Percentiles rank a stretch among this genome's conserved stretches.
Conservation (phyloP, 2,888 invertebrate genomes). For the Napeogenes sylphis region DNA sequence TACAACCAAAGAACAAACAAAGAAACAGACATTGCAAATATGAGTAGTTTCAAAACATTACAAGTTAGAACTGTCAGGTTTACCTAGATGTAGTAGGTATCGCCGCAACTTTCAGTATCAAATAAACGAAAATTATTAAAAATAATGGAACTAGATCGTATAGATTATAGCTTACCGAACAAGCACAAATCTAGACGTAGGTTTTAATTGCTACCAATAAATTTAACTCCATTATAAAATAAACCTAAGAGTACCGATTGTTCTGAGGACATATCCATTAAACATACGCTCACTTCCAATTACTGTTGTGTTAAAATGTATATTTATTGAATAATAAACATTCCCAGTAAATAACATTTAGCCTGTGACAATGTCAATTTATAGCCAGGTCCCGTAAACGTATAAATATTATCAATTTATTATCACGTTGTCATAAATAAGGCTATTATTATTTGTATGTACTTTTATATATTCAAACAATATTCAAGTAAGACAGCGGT, state of each 20-base stretch:
- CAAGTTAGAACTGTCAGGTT: too few species aligned
- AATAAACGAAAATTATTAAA: too few species aligned
- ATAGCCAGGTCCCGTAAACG: neutral
- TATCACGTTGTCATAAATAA: too few species aligned
- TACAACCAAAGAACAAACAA: too few species aligned
- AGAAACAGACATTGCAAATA: too few species aligned
- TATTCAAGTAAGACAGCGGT: too few species aligned
- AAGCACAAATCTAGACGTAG: neutral
- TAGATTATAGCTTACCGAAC: too few species aligned
- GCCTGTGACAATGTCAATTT: neutral
- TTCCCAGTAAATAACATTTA: slow-evolving; percentile 15
- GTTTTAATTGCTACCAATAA: neutral
- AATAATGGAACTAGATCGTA: too few species aligned
- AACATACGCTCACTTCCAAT: slow-evolving; percentile 25
- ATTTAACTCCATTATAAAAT: slow-evolving; percentile 2
- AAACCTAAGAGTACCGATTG: slow-evolving; percentile 13
- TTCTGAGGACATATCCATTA: slow-evolving; percentile 51
- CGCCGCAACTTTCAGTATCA: too few species aligned
- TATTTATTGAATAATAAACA: slow-evolving; percentile 26
- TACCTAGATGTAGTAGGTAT: too few species aligned
- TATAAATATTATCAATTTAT: neutral
- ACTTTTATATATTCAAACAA: neutral
- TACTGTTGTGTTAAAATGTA: slow-evolving; percentile 27
- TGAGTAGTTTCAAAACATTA: too few species aligned
- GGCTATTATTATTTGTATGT: too few species aligned